Percentiles rank a stretch among this genome's conserved stretches.
Evolutionary conservation across 2,888 invertebrate species (phyloP).

Genomic region (Resseliella maxima): DNA sequence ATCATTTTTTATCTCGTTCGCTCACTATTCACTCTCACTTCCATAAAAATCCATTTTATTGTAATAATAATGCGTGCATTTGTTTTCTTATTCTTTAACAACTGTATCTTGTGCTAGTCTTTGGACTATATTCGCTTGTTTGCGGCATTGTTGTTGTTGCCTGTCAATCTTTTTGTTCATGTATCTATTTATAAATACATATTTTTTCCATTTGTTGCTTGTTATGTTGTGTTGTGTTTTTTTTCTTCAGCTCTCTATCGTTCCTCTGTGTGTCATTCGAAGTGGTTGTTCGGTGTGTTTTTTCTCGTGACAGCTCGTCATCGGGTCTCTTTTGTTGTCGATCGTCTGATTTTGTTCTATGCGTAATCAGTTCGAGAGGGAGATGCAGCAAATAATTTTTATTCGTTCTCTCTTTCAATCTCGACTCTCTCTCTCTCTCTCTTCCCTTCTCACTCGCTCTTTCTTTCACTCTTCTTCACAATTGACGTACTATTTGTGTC

Average conservation of each 20-base stretch:
- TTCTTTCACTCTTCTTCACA: too few relatives aligned
- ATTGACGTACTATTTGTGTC: constrained; percentile 2
- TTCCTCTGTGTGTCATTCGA: too few relatives aligned
- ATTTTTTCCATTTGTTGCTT: constrained; percentile 37
- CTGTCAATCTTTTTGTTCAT: constrained; percentile 34
- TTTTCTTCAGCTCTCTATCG: neutral
- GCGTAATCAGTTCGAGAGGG: constrained; percentile 18
- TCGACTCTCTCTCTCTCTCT: neutral
- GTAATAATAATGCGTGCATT: constrained; percentile 46
- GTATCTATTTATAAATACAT: constrained; percentile 40
- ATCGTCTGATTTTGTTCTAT: neutral
- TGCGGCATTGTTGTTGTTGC: neutral
- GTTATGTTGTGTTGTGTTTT: neutral
- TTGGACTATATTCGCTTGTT: neutral
- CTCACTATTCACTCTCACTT: neutral
- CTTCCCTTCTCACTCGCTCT: neutral
- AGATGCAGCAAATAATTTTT: neutral
- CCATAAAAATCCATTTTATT: neutral
- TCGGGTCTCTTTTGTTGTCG: neutral
- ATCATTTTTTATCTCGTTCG: neutral
- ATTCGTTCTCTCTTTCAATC: too few relatives aligned
- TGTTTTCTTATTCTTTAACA: neutral
- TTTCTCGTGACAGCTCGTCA: constrained; percentile 33
- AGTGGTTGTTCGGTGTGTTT: too few relatives aligned
- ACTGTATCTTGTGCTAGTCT: neutral